Percentiles rank a stretch among this genome's conserved stretches.
phyloP scores from a whole-genome alignment of 2,797 vertebrate genomes.

The Labeo calbasu region DNA sequence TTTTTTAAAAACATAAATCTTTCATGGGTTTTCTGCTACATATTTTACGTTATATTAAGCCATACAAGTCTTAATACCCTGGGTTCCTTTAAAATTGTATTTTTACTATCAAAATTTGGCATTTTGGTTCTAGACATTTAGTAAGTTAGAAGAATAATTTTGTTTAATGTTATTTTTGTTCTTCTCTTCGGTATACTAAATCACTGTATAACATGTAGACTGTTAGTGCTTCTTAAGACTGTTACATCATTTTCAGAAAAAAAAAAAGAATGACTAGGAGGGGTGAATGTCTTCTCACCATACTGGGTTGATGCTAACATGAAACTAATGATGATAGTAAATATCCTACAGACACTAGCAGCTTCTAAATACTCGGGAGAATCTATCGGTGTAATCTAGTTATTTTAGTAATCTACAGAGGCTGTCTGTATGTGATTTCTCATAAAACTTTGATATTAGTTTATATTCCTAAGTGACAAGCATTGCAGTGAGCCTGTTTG shows the following conservation, averaged over 20 bases:
- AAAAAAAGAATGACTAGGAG: neutral
- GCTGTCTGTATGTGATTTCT: conserved; percentile 51
- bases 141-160: conserved; percentile 3
- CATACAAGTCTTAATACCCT: no score
- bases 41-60: no score
- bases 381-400: conserved; percentile 49
- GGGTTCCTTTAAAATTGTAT: neutral
- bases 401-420: conserved; percentile 37
- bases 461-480: conserved; percentile 47
- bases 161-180: conserved; percentile 27
- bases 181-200: conserved; percentile 30
- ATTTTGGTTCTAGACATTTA: neutral
- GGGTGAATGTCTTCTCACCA: neutral
- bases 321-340: conserved; percentile 35
- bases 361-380: conserved; percentile 24
- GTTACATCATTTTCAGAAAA: neutral
- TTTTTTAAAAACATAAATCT: no score
- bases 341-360: conserved; percentile 37
- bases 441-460: conserved; percentile 58
- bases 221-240: conserved; percentile 11
- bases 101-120: neutral
- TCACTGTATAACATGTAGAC: conserved; percentile 32
- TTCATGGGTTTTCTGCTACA: no score
- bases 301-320: conserved; percentile 16
- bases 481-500: conserved; percentile 35